Evolutionary conservation across 2,888 invertebrate species (phyloP).

Genomic region (Rotaria sp.): DNA sequence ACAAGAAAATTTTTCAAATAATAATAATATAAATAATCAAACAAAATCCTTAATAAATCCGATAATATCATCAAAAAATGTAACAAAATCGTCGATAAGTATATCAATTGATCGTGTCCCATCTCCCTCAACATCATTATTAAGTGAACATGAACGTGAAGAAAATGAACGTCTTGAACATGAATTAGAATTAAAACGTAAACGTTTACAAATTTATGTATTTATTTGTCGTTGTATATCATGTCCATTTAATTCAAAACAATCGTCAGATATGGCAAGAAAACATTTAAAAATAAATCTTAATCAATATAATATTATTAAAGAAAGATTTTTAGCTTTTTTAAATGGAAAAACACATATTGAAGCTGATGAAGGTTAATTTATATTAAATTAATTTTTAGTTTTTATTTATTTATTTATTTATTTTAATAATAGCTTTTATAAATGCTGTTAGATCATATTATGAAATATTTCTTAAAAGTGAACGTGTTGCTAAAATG

Average conservation of each 20-base stretch:
- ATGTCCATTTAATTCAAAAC: slow-evolving; percentile 98
- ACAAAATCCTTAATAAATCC: not conserved
- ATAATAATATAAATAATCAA: not conserved
- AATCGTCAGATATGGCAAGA: slow-evolving; percentile 92
- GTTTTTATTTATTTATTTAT: not conserved
- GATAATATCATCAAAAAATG: not conserved
- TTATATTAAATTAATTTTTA: not conserved
- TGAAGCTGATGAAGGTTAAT: slow-evolving; percentile 51
- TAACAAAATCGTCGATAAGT: not conserved
- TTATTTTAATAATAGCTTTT: slow-evolving; percentile 65
- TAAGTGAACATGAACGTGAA: slow-evolving; percentile 21
- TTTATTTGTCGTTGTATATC: slow-evolving; percentile 94
- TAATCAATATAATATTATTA: slow-evolving; percentile 85
- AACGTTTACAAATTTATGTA: slow-evolving; percentile 88
- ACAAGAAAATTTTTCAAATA: not conserved
- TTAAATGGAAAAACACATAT: slow-evolving; percentile 81
- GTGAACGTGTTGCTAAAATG: slow-evolving; percentile 89
- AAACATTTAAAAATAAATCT: slow-evolving; percentile 89
- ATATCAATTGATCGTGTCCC: not conserved
- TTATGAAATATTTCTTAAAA: slow-evolving; percentile 77
- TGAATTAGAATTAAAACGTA: slow-evolving; percentile 63
- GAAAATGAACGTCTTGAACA: slow-evolving; percentile 16
- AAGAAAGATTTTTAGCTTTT: slow-evolving; percentile 85
- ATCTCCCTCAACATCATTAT: not conserved
- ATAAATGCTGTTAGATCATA: slow-evolving; percentile 91